These are phyloP conservation scores for Cardiocondyla obscurior DNA, from an alignment of 1,140 invertebrate genomes.

Conservation along the genomic window DNA sequence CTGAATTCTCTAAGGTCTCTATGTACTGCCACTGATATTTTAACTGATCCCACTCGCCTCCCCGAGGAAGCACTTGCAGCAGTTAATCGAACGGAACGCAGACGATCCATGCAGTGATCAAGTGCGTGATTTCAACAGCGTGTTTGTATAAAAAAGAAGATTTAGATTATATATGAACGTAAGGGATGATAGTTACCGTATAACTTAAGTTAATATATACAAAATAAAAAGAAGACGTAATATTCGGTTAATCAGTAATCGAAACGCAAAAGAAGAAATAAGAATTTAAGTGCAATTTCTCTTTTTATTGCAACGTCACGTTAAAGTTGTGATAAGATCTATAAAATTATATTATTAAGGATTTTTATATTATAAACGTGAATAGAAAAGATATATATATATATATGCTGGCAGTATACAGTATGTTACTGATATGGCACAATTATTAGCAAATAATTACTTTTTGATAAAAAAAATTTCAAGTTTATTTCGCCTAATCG, in stretches of 20 bases:
- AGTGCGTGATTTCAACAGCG: conserved; percentile 42
- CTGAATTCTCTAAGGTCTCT: conserved; percentile 95
- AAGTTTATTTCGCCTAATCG: conserved; percentile 43
- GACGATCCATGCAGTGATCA: conserved; percentile 77
- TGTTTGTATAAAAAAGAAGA: conserved; percentile 49
- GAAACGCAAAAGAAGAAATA: conserved; percentile 20
- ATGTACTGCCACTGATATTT: conserved; percentile 96
- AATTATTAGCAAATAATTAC: conserved; percentile 26
- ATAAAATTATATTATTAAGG: background rate
- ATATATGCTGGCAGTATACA: background rate
- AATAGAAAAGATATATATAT: background rate
- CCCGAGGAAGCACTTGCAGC: conserved; percentile 92
- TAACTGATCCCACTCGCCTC: conserved; percentile 93
- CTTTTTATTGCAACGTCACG: conserved; percentile 34
- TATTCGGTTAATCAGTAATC: background rate
- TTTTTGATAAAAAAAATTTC: background rate
- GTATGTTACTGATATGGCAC: conserved; percentile 23
- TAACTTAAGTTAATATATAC: conserved; percentile 59
- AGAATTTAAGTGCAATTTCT: conserved; percentile 62
- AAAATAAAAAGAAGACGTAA: conserved; percentile 39
- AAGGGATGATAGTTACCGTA: conserved; percentile 66
- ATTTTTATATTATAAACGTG: conserved; percentile 37
- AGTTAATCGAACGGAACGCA: conserved; percentile 80
- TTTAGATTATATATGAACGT: conserved; percentile 37
- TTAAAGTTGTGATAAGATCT: conserved; percentile 18